These are phyloP conservation scores for Mechanitis messenoides DNA, from an alignment of 2,888 invertebrate genomes.

Conservation along the genomic window DNA sequence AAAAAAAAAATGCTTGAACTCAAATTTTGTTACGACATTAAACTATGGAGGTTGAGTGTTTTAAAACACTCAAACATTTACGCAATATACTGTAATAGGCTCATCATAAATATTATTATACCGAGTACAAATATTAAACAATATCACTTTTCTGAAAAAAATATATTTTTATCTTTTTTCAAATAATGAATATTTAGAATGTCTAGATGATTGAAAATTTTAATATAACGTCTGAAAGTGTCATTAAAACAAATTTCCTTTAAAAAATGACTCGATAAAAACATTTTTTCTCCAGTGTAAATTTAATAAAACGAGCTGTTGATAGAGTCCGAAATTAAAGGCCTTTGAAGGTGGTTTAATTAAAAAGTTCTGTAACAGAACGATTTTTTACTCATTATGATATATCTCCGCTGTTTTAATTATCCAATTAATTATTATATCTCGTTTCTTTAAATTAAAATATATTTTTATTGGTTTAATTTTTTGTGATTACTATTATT, in stretches of 20 bases:
- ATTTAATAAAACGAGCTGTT: slow-evolving; percentile 6
- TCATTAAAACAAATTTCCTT: slow-evolving; percentile 1
- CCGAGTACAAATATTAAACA: too few relatives aligned
- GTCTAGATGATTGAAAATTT: not conserved
- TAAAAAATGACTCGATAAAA: slow-evolving; percentile 1
- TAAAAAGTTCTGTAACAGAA: slow-evolving; percentile 5
- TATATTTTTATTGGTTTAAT: too few relatives aligned
- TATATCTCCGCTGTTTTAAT: not conserved
- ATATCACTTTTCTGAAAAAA: too few relatives aligned
- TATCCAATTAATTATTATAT: not conserved
- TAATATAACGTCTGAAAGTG: not conserved
- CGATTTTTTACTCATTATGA: not conserved
- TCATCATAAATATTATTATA: too few relatives aligned
- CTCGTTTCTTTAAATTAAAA: too few relatives aligned
- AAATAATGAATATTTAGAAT: not conserved
- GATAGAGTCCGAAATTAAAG: slow-evolving; percentile 5
- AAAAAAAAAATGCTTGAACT: too few relatives aligned
- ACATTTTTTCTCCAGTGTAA: slow-evolving; percentile 1
- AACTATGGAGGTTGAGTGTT: too few relatives aligned
- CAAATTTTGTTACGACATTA: too few relatives aligned
- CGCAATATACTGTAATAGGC: too few relatives aligned
- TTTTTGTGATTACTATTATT: too few relatives aligned
- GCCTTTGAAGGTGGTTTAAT: slow-evolving; percentile 6
- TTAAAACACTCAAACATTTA: too few relatives aligned
- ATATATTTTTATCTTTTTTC: too few relatives aligned